Evolutionary conservation across 2,113 vertebrate genomes (phyloP).

Genomic region (chimpanzee (Pan troglodytes)): NHGRI_mPanTro3-v2.1_pri NC_072410.2:118244001-118244500

Average conservation of each 20-base stretch:
- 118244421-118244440: neutral
- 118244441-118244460: neutral
- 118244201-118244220: no score
- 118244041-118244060: neutral
- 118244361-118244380: fast-evolving
- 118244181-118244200: fast-evolving
- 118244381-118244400: neutral
- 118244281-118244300: no score
- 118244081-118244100: no score
- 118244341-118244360: neutral
- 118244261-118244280: neutral
- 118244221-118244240: fast-evolving
- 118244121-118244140: neutral
- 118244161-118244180: neutral
- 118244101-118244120: no score
- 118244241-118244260: fast-evolving
- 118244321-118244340: fast-evolving
- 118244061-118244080: neutral
- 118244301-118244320: no score
- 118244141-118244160: neutral
- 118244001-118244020: neutral
- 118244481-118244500: conserved; percentile 46
- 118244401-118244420: neutral
- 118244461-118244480: conserved; percentile 6
- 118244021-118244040: neutral